Conservation (phyloP, 2,797 vertebrate genomes). For the Chaetodon trifasciatus region DNA sequence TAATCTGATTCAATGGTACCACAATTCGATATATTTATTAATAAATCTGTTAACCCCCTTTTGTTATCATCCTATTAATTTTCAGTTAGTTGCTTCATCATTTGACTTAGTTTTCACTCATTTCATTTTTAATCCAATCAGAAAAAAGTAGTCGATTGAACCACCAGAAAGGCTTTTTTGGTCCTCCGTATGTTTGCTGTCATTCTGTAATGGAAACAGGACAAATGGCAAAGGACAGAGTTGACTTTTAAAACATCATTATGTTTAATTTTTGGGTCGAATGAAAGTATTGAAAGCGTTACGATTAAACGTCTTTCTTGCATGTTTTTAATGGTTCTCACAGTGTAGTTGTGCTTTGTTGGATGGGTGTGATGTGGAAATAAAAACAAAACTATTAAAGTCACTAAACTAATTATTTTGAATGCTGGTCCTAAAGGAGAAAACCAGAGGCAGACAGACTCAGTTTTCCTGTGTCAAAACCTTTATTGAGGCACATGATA, state of each 20-base stretch:
- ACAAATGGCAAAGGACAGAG: no score
- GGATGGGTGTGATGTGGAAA: no score
- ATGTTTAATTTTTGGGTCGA: not conserved
- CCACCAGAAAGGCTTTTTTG: not conserved
- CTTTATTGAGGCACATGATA: slow-evolving; percentile 77
- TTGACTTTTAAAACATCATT: not conserved
- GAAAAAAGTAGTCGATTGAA: not conserved
- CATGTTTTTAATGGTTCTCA: not conserved
- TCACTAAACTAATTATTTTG: not conserved
- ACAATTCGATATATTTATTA: not conserved
- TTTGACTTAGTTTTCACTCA: not conserved
- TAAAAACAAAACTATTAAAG: not conserved
- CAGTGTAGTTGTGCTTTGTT: not conserved
- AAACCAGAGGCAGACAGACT: not conserved
- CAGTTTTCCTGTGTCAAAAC: slow-evolving; percentile 25
- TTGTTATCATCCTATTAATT: no score
- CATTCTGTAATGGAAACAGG: not conserved
- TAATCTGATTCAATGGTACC: no score
- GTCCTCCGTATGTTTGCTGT: not conserved
- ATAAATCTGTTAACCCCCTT: no score
- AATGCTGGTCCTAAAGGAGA: not conserved
- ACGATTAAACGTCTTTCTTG: not conserved
- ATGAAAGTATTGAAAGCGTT: not conserved
- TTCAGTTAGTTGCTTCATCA: not conserved
- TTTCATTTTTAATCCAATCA: not conserved